A percentile compares a stretch with the other conserved stretches of the same genome.
Conservation (phyloP, 1,140 invertebrate genomes). For the Polyergus mexicanus region DNA sequence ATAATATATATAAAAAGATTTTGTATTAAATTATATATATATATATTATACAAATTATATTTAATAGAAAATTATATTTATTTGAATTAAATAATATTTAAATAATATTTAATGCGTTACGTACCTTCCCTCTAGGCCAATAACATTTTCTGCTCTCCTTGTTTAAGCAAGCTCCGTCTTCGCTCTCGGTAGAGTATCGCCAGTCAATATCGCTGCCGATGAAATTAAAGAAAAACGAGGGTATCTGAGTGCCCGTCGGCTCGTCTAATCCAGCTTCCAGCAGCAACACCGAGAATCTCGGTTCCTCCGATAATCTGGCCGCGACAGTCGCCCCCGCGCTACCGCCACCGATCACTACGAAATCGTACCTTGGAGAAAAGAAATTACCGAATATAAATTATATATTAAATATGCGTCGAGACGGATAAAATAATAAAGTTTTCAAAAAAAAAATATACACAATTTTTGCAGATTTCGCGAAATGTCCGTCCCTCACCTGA, state of each 20-base stretch:
- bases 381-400: too few species aligned
- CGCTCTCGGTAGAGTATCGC: conserved; percentile 94
- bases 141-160: conserved; percentile 91
- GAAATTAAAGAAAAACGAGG: conserved; percentile 94
- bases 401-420: too few species aligned
- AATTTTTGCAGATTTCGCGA: not conserved
- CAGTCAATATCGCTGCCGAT: conserved; percentile 95
- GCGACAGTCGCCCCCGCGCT: conserved; percentile 94
- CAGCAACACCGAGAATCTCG: conserved; percentile 92
- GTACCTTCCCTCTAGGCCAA: conserved; percentile 94
- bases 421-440: not conserved
- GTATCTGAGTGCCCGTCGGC: conserved; percentile 93
- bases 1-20: too few species aligned
- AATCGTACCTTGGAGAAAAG: conserved; percentile 90
- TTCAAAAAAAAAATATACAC: too few species aligned
- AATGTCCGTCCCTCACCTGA: not conserved
- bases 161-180: conserved; percentile 93
- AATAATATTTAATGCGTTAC: not conserved
- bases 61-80: too few species aligned
- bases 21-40: too few species aligned
- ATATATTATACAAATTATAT: too few species aligned
- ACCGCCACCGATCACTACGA: conserved; percentile 95
- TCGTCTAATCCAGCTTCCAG: conserved; percentile 94
- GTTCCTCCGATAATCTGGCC: conserved; percentile 92
- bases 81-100: too few species aligned